These are phyloP conservation scores for Microctenopoma lineatum DNA, from an alignment of 2,797 vertebrate genomes.

Conservation along the genomic window DNA sequence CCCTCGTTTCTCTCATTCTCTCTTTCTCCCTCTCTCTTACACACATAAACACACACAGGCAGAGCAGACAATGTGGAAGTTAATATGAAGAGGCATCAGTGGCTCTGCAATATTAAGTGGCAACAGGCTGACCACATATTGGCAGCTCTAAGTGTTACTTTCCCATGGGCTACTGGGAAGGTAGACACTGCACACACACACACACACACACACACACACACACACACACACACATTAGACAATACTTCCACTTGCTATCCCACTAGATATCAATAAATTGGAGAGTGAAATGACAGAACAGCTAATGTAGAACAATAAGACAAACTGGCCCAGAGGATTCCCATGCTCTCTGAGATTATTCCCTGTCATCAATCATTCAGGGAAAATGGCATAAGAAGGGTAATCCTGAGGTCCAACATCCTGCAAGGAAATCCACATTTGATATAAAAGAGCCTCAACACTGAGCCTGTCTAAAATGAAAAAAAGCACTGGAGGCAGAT, in stretches of 20 bases:
- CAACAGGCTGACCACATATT: constrained; percentile 67
- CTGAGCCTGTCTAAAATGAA: neutral
- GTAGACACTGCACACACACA: neutral
- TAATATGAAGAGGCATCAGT: constrained; percentile 67
- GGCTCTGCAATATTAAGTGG: constrained; percentile 72
- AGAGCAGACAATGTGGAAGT: constrained; percentile 69
- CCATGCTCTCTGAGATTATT: constrained; percentile 16
- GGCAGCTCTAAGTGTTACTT: constrained; percentile 70
- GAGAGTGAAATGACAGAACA: neutral
- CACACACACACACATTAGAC: neutral
- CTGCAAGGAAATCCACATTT: constrained; percentile 40
- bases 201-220: constrained; percentile 7
- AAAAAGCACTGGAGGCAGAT: neutral
- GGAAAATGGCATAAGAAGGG: constrained; percentile 16
- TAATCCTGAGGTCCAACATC: constrained; percentile 20
- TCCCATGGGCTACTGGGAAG: constrained; percentile 36
- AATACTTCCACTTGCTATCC: neutral
- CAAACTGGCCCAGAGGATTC: constrained; percentile 11
- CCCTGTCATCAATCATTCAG: constrained; percentile 40
- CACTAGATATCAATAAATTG: neutral
- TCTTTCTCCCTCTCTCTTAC: constrained; percentile 6
- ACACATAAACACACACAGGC: constrained; percentile 39
- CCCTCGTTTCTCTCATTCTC: constrained; percentile 20
- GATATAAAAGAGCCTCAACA: constrained; percentile 40
- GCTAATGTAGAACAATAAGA: neutral